Conservation (phyloP, 2,888 invertebrate genomes). For the Scaptomyza polygonia region DNA sequence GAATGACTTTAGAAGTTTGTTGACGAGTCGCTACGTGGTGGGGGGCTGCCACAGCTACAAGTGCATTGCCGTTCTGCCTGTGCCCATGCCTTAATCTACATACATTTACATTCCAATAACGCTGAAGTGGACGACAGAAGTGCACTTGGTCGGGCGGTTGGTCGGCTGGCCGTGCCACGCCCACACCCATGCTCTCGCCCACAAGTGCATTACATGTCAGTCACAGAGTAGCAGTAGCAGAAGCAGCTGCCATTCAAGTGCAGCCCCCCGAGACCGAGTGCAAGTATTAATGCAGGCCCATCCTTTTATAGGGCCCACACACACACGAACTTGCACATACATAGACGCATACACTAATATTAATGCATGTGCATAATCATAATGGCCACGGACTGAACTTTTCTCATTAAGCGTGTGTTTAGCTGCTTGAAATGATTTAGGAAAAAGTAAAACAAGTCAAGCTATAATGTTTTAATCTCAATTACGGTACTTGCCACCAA, state of each 20-base stretch:
- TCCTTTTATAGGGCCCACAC: slow-evolving; percentile 36
- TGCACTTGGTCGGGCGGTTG: slow-evolving; percentile 63
- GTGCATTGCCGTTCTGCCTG: slow-evolving; percentile 4
- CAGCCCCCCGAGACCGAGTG: slow-evolving; percentile 34
- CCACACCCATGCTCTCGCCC: slow-evolving; percentile 40
- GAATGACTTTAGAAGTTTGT: slow-evolving; percentile 76
- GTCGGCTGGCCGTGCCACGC: slow-evolving; percentile 33
- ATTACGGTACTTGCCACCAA: slow-evolving; percentile 77
- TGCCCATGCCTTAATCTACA: slow-evolving; percentile 67
- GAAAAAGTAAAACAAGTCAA: slow-evolving; percentile 77
- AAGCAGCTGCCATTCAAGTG: slow-evolving; percentile 72
- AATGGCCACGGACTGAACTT: slow-evolving; percentile 71
- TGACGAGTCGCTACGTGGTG: slow-evolving; percentile 51
- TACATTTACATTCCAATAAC: slow-evolving; percentile 82
- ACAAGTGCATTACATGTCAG: slow-evolving; percentile 73
- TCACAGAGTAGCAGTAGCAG: slow-evolving; percentile 49
- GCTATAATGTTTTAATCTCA: slow-evolving; percentile 80
- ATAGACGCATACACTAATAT: slow-evolving; percentile 21
- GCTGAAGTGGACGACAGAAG: slow-evolving; percentile 76
- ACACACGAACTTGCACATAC: slow-evolving; percentile 6
- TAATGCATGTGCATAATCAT: slow-evolving; percentile 60
- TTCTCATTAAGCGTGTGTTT: slow-evolving; percentile 79
- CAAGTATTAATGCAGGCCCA: slow-evolving; percentile 35
- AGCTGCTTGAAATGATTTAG: slow-evolving; percentile 79
- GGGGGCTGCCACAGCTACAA: slow-evolving; percentile 11